Evolutionary conservation across 2,888 invertebrate genomes (phyloP).

Genomic region (Xestia ashworthii): DNA sequence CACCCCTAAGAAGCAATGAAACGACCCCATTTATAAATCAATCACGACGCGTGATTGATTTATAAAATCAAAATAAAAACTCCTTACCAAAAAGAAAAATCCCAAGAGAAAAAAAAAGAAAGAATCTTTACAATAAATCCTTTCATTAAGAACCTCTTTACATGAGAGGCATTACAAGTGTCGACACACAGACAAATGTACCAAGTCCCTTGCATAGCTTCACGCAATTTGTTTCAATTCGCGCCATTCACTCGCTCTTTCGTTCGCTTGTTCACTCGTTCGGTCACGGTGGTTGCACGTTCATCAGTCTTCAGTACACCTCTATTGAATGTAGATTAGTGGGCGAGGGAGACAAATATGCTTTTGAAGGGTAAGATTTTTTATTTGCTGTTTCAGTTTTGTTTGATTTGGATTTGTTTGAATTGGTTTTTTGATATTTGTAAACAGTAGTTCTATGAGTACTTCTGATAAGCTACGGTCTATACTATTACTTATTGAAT

Average conservation of each 20-base stretch:
- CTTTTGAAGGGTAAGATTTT: not conserved
- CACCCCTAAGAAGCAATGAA: slow-evolving; percentile 26
- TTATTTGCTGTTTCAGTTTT: not conserved
- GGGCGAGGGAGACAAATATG: slow-evolving; percentile 23
- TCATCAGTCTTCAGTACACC: slow-evolving; percentile 60
- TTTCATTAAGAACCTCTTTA: slow-evolving; percentile 48
- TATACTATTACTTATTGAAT: not conserved
- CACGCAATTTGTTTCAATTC: slow-evolving; percentile 80
- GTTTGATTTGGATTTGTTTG: not conserved
- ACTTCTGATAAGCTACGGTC: not conserved
- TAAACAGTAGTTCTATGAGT: not conserved
- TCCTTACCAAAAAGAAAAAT: not conserved
- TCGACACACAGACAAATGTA: slow-evolving; percentile 68
- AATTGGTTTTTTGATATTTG: not conserved
- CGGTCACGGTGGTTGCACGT: slow-evolving; percentile 59
- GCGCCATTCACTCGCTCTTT: slow-evolving; percentile 67
- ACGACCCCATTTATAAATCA: slow-evolving; percentile 39
- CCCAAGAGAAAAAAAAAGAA: slow-evolving; percentile 28
- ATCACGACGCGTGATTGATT: slow-evolving; percentile 11
- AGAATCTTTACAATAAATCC: slow-evolving; percentile 51
- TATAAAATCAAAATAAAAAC: no score
- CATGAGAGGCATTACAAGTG: slow-evolving; percentile 58
- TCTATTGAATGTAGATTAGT: slow-evolving; percentile 58
- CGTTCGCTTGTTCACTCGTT: slow-evolving; percentile 54
- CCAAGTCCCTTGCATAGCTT: slow-evolving; percentile 68